Evolutionary conservation across 2,888 invertebrate genomes (phyloP).

Genomic region (Agrilus cyanescens): DNA sequence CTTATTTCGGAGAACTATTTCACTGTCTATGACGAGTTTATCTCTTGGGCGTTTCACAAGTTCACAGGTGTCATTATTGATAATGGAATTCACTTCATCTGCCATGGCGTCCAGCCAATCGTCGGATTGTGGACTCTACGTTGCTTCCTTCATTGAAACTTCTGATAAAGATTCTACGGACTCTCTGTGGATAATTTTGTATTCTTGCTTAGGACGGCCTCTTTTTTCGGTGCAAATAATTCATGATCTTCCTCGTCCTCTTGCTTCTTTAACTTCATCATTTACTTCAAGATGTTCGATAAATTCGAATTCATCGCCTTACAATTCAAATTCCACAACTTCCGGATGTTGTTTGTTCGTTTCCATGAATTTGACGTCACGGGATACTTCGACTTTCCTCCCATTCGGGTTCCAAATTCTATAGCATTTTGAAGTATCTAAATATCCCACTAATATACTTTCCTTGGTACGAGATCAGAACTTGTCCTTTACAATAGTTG

Average conservation of each 20-base stretch:
- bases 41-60: constrained; percentile 14
- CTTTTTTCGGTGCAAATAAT: too few species aligned
- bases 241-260: too few species aligned
- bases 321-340: too few species aligned
- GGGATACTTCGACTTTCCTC: constrained; percentile 10
- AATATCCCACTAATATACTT: constrained; percentile 20
- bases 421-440: constrained; percentile 17
- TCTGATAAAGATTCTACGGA: constrained; percentile 1
- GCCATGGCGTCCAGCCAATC: constrained; percentile 16
- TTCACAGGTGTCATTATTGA: constrained; percentile 17
- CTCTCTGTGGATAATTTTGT: too few species aligned
- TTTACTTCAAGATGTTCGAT: too few species aligned
- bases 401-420: constrained; percentile 14
- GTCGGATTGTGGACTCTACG: constrained; percentile 7
- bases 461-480: constrained; percentile 16
- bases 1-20: constrained; percentile 17
- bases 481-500: constrained; percentile 15
- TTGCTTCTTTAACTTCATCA: too few species aligned
- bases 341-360: too few species aligned
- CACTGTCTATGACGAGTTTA: constrained; percentile 12
- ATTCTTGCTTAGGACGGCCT: constrained; percentile 7
- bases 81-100: constrained; percentile 11
- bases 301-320: too few species aligned
- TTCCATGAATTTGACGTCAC: constrained; percentile 14
- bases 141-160: constrained; percentile 11